Base-by-base conservation (phyloP, 2,797 vertebrate species). In the Pithecia hirsuta region DNA sequence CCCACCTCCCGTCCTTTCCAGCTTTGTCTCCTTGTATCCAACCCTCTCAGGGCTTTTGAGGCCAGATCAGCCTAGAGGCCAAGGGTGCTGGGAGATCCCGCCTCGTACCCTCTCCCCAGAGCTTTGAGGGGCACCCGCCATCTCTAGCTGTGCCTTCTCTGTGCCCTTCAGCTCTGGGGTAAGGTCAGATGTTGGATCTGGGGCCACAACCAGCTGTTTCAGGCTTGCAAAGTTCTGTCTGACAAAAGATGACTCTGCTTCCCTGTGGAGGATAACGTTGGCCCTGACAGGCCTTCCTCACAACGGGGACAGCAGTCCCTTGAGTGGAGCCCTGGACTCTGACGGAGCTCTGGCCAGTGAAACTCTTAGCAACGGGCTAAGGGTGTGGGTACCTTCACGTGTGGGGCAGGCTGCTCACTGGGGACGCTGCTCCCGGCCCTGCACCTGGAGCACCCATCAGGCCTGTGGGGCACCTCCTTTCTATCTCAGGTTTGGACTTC, bases 391-490 rank as follows among this genome's bases (percentile, higher is more conserved):
- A 15, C 6, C 20, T 20, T 3, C 0, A 5, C 1, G 5, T 26
- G 28, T 15, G 61, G 72, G 24, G 0, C n/a, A 15, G 0, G 20
- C 55, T 33, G 30, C 17, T 10, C 8, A 22, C 44, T 12, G 46
- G 28, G 8, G 24, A 8, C 0, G 3, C 41, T 26, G 17, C 12
- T 28, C 28, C 36, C 9, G 4, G 57, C 7, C 28, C 59, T 7
- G 6, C 1, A 1, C 17, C 19, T 9, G 0, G 24, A 59, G 24
- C 33, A n/a, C 6, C 36, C 5, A 0, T 0, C 2, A 17, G 41
- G 39, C 44, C 33, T 44, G 86, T 24, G 36, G 14, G 76, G 50
- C 5, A 3, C 12, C 44, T 48, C 55, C 36, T 55, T 61, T 19
- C 30, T 5, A 48, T 48, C 81, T 48, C 20, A 30, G 57, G 48